Base-by-base conservation (phyloP, 2,113 vertebrate genomes). In the Rhinolophus sinicus region DNA sequence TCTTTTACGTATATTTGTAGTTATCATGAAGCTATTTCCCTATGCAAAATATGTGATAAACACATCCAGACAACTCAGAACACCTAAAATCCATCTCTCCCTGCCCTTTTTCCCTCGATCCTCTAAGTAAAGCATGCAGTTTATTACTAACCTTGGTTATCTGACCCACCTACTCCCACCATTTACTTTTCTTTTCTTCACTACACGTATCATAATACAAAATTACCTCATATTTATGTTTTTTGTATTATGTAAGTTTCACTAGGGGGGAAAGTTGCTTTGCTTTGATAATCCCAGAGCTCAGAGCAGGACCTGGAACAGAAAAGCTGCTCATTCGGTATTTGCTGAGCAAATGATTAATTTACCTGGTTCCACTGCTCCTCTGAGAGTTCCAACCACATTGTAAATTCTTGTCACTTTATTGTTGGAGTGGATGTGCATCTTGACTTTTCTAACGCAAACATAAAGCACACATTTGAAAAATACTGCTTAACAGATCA, bases 331-430 rank as follows among this genome's bases (percentile, higher is more conserved):
- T 19, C 7, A 0, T 35, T 18, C 15, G 14, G 8, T 81, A 47
- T 28, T 16, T 72, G 33, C 10, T 26, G 19, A 64, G 14, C 76
- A 90, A 50, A 90, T 15, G 60, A 88, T 72, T 18, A 11, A 52
- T 90, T 96, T 98, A 99, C 99, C 99, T 99, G 99, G 99, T 97
- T 99, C 99, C 87, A 98, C 95, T 7, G 98, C 97, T 87, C 99
- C 99, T 98, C 97, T 99, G 93, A 99, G 99, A 92, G 97, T 99
- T 35, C 99, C 99, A 62, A 99, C 99, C 78, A 99, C 99, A 7
- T 99, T 99, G 98, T 99, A 99, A 98, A 99, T 99, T 97, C 99
- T 99, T 64, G 98, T 99, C 93, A 99, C 97, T 98, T 99, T 97
- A 54, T 98, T 99, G 96, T 98, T 98, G 52, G 96, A 99, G 87